Percentiles rank a stretch among this genome's conserved stretches.
These are phyloP conservation scores for Xiphophorus birchmanni DNA, from an alignment of 2,797 vertebrate genomes.

Conservation along the genomic window DNA sequence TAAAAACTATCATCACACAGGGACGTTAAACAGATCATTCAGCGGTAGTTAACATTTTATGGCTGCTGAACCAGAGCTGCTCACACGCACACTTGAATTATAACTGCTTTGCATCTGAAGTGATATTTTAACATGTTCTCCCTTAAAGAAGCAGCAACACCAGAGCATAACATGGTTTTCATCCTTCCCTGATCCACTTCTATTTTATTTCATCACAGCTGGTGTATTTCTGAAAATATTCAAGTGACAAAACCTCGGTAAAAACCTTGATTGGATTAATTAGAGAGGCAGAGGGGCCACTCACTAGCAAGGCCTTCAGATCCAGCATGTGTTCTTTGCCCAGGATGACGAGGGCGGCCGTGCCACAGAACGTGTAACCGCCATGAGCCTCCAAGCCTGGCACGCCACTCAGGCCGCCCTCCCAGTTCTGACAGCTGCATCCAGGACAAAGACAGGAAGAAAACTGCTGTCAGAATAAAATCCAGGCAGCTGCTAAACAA, in stretches of 20 bases:
- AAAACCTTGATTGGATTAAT: too few species aligned
- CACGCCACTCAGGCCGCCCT: constrained; percentile 93
- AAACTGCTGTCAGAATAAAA: neutral
- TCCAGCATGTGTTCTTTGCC: constrained; percentile 91
- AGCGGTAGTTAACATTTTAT: neutral
- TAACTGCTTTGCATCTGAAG: constrained; percentile 8
- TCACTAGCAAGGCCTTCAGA: constrained; percentile 91
- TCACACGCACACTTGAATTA: constrained; percentile 26
- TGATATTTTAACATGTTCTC: neutral
- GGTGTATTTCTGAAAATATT: neutral
- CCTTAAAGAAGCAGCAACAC: neutral
- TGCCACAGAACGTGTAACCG: constrained; percentile 95
- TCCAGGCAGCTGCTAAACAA: neutral
- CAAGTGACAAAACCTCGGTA: too few species aligned
- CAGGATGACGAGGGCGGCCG: constrained; percentile 92
- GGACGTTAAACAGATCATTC: neutral
- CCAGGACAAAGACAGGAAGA: neutral
- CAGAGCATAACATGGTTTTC: neutral
- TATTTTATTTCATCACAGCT: neutral
- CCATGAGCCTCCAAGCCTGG: constrained; percentile 96
- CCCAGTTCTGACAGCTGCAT: constrained; percentile 96
- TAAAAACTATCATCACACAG: neutral
- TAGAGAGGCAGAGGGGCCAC: constrained; percentile 33
- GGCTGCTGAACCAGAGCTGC: neutral
- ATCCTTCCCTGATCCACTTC: constrained; percentile 3